These are phyloP conservation scores for Dufourea novaeangliae DNA, from an alignment of 1,140 invertebrate species.

Conservation along the genomic window DNA sequence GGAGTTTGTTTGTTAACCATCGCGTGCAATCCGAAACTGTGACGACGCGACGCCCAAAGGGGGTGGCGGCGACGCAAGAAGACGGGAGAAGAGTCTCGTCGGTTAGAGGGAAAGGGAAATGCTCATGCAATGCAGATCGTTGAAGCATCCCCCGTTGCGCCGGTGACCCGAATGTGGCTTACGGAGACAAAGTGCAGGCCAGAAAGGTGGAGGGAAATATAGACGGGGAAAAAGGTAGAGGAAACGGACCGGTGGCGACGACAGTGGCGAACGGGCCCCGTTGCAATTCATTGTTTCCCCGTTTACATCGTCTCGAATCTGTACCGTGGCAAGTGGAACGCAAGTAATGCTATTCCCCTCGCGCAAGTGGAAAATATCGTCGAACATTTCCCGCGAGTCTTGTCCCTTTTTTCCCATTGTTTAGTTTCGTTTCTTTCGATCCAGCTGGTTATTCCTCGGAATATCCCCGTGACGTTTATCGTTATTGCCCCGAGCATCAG, in stretches of 20 bases:
- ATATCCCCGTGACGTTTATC: slow-evolving; percentile 18
- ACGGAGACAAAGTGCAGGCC: slow-evolving; percentile 58
- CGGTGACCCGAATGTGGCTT: slow-evolving; percentile 68
- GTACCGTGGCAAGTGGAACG: slow-evolving; percentile 33
- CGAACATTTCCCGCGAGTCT: slow-evolving; percentile 20
- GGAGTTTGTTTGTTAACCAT: slow-evolving; percentile 53
- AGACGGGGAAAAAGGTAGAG: slow-evolving; percentile 42
- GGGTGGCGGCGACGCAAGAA: not conserved
- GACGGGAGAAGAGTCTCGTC: slow-evolving; percentile 10
- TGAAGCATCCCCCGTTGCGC: slow-evolving; percentile 54
- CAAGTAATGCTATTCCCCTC: slow-evolving; percentile 35
- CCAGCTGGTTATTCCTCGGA: not conserved
- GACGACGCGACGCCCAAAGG: not conserved
- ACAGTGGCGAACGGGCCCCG: not conserved
- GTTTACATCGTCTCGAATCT: slow-evolving; percentile 52
- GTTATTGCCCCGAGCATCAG: slow-evolving; percentile 13
- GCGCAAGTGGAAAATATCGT: slow-evolving; percentile 50
- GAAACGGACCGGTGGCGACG: slow-evolving; percentile 16
- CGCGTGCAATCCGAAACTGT: slow-evolving; percentile 38
- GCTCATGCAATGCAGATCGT: slow-evolving; percentile 70
- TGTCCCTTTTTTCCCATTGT: slow-evolving; percentile 17
- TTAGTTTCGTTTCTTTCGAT: not conserved
- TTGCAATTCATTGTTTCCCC: slow-evolving; percentile 57
- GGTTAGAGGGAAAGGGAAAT: slow-evolving; percentile 25
- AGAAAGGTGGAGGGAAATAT: slow-evolving; percentile 42